Percentiles rank a stretch among this genome's conserved stretches.
Evolutionary conservation across 2,888 invertebrate genomes (phyloP).

Genomic region (Aquatica leii): DNA sequence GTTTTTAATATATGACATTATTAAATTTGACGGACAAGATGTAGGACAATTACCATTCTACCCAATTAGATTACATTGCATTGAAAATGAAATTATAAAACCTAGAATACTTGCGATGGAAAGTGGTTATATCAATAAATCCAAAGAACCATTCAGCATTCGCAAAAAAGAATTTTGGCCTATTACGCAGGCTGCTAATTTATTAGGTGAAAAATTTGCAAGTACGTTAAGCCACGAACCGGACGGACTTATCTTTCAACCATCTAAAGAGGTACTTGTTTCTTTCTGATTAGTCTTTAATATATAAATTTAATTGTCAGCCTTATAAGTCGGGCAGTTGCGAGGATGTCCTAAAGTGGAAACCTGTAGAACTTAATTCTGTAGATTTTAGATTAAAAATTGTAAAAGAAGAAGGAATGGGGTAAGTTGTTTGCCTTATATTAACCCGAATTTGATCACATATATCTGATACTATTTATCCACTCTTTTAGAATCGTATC

Average conservation of each 20-base stretch:
- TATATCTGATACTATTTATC: no score
- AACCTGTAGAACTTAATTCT: slow-evolving; percentile 92
- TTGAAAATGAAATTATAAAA: slow-evolving; percentile 76
- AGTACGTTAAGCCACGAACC: slow-evolving; percentile 90
- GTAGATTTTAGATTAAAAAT: slow-evolving; percentile 95
- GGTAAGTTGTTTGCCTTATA: slow-evolving; percentile 73
- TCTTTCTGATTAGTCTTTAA: no score
- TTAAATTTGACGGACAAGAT: slow-evolving; percentile 81
- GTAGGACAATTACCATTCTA: slow-evolving; percentile 80
- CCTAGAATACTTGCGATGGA: slow-evolving; percentile 80
- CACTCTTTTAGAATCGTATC: slow-evolving; percentile 68
- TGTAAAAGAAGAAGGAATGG: slow-evolving; percentile 72
- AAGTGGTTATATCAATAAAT: slow-evolving; percentile 76
- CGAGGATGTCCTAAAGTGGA: slow-evolving; percentile 94
- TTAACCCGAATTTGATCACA: no score
- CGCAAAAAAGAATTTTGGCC: slow-evolving; percentile 93
- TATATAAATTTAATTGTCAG: slow-evolving; percentile 65
- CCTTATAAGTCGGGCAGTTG: slow-evolving; percentile 86
- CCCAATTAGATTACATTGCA: slow-evolving; percentile 77
- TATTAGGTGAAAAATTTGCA: slow-evolving; percentile 86
- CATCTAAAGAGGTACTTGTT: slow-evolving; percentile 80
- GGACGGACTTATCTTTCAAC: slow-evolving; percentile 98
- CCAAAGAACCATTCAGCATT: slow-evolving; percentile 88
- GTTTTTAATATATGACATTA: slow-evolving; percentile 94
- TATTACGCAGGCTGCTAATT: slow-evolving; percentile 71